Evolutionary conservation across 1,140 invertebrate species (phyloP).

Genomic region (Drosophila eugracilis): DNA sequence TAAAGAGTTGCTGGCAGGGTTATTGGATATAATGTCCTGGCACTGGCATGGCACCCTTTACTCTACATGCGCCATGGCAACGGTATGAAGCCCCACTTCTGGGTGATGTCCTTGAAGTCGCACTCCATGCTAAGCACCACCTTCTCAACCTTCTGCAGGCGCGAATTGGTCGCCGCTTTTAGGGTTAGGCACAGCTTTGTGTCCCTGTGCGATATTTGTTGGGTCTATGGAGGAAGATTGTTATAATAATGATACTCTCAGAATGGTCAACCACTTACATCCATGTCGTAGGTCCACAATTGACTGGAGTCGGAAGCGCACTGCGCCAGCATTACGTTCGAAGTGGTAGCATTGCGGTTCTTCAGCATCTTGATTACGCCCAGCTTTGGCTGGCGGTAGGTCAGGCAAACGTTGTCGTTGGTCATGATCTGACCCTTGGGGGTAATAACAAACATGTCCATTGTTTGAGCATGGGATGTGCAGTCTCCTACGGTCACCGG

Average conservation of each 20-base stretch:
- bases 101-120: conserved; percentile 78
- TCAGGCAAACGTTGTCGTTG: conserved; percentile 81
- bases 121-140: conserved; percentile 74
- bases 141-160: conserved; percentile 66
- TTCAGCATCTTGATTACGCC: conserved; percentile 64
- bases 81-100: conserved; percentile 82
- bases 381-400: conserved; percentile 66
- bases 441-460: conserved; percentile 91
- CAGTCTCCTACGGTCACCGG: conserved; percentile 86
- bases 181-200: conserved; percentile 77
- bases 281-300: conserved; percentile 81
- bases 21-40: conserved; percentile 23
- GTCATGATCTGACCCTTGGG: conserved; percentile 86
- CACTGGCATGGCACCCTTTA: conserved; percentile 9
- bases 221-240: conserved; percentile 53
- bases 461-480: conserved; percentile 85
- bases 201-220: conserved; percentile 76
- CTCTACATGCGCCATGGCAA: conserved; percentile 80
- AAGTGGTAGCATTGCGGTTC: conserved; percentile 68
- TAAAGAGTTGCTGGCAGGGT: conserved; percentile 61
- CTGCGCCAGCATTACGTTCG: conserved; percentile 72
- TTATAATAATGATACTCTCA: not conserved
- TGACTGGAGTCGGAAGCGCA: conserved; percentile 68
- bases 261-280: conserved; percentile 48
- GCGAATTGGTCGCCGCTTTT: conserved; percentile 64